Evolutionary conservation across 2,113 vertebrate species (phyloP), one percentile per base, ranked within the genome.

Genomic region (Reinhardtius hippoglossoides): DNA sequence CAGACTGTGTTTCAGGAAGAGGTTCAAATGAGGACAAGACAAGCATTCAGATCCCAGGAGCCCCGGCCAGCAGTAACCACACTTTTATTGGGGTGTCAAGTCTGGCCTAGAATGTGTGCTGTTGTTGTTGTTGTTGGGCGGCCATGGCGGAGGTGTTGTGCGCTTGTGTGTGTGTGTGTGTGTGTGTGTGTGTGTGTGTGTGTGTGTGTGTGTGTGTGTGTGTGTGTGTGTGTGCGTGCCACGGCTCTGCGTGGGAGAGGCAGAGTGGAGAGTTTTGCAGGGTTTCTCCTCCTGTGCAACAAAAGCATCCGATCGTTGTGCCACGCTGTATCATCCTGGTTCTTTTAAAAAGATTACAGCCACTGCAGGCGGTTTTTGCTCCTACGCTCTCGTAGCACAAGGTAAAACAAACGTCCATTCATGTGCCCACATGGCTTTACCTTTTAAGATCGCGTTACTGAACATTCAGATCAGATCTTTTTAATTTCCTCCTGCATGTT

Each of bases 61-160:
- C 91, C 87, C 84, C 73, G 84, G 88, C 82, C 62, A 86, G 87
- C 85, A 93, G 88, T 69, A 88, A 90, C 42, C 92, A 88, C 91
- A 90, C 91, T 95, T 96, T 94, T 90, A 94, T 94, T 93, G 91
- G 81, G 92, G 91, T 91, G 93, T 90, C 87, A 91, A 87, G 82
- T 83, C 83, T 84, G 68, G 78, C 80, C 82, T 75, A 73, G 78
- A 91, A 82, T 88, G 83, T 87, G 87, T 84, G 78, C 76, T 71
- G 83, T 71, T 88, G 77, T 80, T 89, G 81, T 67, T 86, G 76
- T 60, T 81, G n/a, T n/a, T n/a, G n/a, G 63, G 62, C 62, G 57
- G 46, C 71, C 8, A 26, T 64, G 55, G 75, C 4, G 26, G 42
- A 26, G 10, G 21, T 24, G 26, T 82, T 78, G 37, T 68, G 63